These are phyloP conservation scores for Sigmodon hispidus DNA, from an alignment of 2,113 vertebrate genomes.

Conservation along the genomic window DNA sequence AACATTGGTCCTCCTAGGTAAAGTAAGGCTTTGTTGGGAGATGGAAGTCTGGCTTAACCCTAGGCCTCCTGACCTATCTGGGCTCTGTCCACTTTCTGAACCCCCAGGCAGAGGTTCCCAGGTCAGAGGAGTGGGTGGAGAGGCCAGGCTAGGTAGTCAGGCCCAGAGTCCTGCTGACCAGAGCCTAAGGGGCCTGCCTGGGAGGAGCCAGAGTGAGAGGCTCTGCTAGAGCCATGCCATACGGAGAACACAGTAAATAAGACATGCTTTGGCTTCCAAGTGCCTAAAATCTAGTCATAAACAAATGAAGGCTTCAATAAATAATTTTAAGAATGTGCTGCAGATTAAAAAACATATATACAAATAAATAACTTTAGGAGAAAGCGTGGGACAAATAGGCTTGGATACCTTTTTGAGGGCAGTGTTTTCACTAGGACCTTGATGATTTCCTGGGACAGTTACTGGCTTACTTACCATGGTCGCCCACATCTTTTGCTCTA, in stretches of 20 bases:
- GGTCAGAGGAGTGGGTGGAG: neutral
- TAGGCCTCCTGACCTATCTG: neutral
- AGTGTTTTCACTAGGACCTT: neutral
- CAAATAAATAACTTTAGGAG: neutral
- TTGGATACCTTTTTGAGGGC: neutral
- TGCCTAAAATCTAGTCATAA: neutral
- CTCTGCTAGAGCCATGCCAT: neutral
- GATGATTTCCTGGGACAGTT: neutral
- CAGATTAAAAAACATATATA: neutral
- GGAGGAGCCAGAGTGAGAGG: neutral
- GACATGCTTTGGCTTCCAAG: neutral
- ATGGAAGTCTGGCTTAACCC: neutral
- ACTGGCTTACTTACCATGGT: neutral
- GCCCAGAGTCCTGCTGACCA: neutral
- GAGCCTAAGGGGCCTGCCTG: rapidly evolving
- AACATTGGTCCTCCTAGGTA: neutral
- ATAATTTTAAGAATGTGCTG: constrained; percentile 24
- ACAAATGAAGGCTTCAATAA: neutral
- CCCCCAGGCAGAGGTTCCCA: too few relatives aligned
- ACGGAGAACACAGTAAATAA: neutral
- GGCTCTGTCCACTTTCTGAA: neutral
- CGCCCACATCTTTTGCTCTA: rapidly evolving
- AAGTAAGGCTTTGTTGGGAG: neutral
- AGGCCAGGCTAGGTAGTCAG: neutral
- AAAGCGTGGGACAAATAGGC: neutral